Base-by-base conservation (phyloP, 1,140 invertebrate species). In the Drosophila biarmipes region DNA sequence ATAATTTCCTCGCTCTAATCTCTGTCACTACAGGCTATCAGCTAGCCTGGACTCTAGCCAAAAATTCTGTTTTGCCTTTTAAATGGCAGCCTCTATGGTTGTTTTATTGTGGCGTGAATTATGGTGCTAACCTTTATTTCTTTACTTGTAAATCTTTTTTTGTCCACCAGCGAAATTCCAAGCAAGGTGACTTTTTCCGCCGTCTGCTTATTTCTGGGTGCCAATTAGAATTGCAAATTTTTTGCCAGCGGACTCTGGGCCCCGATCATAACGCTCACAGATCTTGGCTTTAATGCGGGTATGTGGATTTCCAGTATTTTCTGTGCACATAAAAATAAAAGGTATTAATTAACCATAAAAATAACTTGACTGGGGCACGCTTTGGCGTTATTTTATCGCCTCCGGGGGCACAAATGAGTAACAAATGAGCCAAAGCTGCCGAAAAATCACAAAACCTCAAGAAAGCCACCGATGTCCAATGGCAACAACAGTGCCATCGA, bases 281-380 rank as follows among this genome's bases (percentile, higher is more conserved):
- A 64, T 42, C 45, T 52, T 24, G 15, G 34, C 40, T 31, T 40
- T 35, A 38, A 52, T 49, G 34, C n/a, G 49, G 5, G 19, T 52
- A 73, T 69, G 40, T 34, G 63, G 42, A 52, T 66, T 56, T 73
- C 52, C 78, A 62, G 49, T 56, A 68, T 61, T 71, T 74, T 71
- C 56, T 58, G 62, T 34, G 46, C 74, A 87, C 61, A 81, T 82
- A 71, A 64, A 79, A 89, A 89, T 77, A 73, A 82, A 80, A 87
- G 84, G 76, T 76, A 90, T 90, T 86, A 78, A 90, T 90, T 85
- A 90, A 81, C 74, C 90, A 81, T 72, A 90, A 86, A 81, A 80
- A 86, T 78, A 87, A 78, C 71, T 76, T 90, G 86, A 90, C 74
- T 81, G 74, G 67, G 86, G 78, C 85, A 90, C 85, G 80, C 86